phyloP scores from a whole-genome alignment of 2,113 vertebrate genomes.

The Panthera tigris region DNA sequence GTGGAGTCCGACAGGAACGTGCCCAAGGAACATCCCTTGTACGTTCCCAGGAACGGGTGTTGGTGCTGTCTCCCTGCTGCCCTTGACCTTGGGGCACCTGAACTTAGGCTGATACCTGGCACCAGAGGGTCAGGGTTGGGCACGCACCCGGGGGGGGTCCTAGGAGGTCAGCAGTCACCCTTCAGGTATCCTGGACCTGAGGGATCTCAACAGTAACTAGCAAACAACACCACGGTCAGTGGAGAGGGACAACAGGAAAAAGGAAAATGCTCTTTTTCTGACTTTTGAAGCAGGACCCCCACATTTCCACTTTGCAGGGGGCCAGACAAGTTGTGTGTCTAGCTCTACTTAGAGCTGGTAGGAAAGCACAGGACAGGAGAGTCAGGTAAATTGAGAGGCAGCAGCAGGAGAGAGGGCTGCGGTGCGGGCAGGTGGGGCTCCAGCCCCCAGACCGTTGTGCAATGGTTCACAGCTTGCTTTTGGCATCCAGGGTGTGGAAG shows the following conservation, averaged over 20 bases:
- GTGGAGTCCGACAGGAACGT: not conserved
- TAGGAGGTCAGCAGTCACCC: not conserved
- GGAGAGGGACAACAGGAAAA: not conserved
- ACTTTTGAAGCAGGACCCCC: not conserved
- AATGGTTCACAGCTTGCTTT: not conserved
- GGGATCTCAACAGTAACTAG: not conserved
- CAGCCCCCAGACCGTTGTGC: not conserved
- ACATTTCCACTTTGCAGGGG: not conserved
- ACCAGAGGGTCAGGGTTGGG: not conserved
- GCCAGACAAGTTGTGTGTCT: not conserved
- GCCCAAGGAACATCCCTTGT: not conserved
- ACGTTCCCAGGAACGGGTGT: not conserved
- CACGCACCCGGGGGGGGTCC: rapidly evolving
- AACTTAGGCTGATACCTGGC: not conserved
- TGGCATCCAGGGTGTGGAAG: not conserved
- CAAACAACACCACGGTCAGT: rapidly evolving
- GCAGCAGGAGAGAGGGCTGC: too few relatives aligned
- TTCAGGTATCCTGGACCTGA: not conserved
- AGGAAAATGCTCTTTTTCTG: not conserved
- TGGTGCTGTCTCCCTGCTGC: not conserved
- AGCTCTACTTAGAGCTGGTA: not conserved
- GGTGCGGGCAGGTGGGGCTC: rapidly evolving
- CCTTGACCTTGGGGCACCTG: too few relatives aligned
- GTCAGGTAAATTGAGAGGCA: not conserved
- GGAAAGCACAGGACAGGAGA: not conserved